Evolutionary conservation across 2,797 vertebrate species (phyloP), one percentile per base, ranked within the genome.

Genomic region (Myiotriccus ornatus): DNA sequence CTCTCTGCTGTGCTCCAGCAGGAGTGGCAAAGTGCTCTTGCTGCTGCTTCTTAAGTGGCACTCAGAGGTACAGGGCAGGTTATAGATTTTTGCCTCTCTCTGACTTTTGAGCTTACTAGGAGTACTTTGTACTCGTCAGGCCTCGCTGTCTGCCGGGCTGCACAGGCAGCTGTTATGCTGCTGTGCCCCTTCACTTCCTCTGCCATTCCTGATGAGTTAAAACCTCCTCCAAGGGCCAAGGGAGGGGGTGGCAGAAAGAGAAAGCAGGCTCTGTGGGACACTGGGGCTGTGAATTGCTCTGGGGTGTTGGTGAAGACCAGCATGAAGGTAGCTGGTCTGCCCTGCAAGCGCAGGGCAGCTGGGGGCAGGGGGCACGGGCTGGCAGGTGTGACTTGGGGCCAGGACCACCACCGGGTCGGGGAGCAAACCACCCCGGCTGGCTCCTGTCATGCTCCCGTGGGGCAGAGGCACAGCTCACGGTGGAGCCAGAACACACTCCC

Each of bases 271-370:
- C 20, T 4, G 5, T 18, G 49, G 24, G 32, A 28, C 62, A 21
- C 10, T 1, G 11, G 21, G 19, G 15, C 37, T 68, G 25, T 35
- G 43, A 83, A 39, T 56, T 32, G 73, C 47, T 89, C 52, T 41
- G 20, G 78, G 64, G 69, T 87, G 90, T 95, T 93, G 90, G 47
- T 92, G 91, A 41, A 16, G 15, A 85, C 83, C 84, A 93, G 85
- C 89, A 76, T n/a, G 87, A 88, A 91, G 90, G 81, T 92, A 82
- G 90, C 92, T 67, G 64, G 53, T 73, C 82, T 78, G 88, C 77
- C 67, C 77, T 69, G 46, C 67, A 80, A 91, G 83, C 25, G 12
- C 94, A 89, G 9, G 50, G 37, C 84, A 30, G 34, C 12, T 1
- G 4, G 57, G 67, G 84, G 59, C 57, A n/a, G 67, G 41, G 68